A percentile compares a stretch with the other conserved stretches of the same genome.
Evolutionary conservation across 1,140 invertebrate genomes (phyloP).

Genomic region (Drosophila quadrilineata): DNA sequence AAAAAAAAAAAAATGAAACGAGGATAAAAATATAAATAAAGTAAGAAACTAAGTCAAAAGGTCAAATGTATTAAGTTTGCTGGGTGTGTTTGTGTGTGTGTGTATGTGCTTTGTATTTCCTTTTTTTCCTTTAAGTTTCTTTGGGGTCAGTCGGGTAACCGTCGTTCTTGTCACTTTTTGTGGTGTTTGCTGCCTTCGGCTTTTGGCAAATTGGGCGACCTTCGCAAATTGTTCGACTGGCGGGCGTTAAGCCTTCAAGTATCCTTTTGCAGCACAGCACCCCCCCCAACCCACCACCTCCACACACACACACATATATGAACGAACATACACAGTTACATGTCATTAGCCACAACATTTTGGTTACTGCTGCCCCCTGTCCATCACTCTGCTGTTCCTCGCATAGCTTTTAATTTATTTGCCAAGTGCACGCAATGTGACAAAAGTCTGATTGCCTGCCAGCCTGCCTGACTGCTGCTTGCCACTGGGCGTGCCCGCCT

Average conservation of each 20-base stretch:
- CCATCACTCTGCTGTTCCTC: slow-evolving; percentile 31
- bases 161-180: slow-evolving; percentile 28
- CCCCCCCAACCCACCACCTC: slow-evolving; percentile 5
- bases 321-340: slow-evolving; percentile 23
- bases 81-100: slow-evolving; percentile 7
- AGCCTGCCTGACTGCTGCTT: slow-evolving; percentile 9
- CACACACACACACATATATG: slow-evolving; percentile 20
- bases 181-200: slow-evolving; percentile 22
- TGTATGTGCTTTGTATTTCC: slow-evolving; percentile 1
- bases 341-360: slow-evolving; percentile 72
- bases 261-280: slow-evolving; percentile 61
- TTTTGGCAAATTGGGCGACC: slow-evolving; percentile 50
- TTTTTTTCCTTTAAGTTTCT: slow-evolving; percentile 7
- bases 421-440: slow-evolving; percentile 73
- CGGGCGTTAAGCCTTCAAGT: slow-evolving; percentile 62
- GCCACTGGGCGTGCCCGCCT: slow-evolving; percentile 16
- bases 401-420: slow-evolving; percentile 46
- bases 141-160: slow-evolving; percentile 25
- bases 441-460: slow-evolving; percentile 21
- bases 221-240: slow-evolving; percentile 67
- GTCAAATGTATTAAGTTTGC: slow-evolving; percentile 63
- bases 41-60: slow-evolving; percentile 64
- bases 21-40: slow-evolving; percentile 9
- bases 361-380: slow-evolving; percentile 40
- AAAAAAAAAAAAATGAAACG: slow-evolving; percentile 4